Percentiles rank a stretch among this genome's conserved stretches.
Evolutionary conservation across 2,113 vertebrate genomes (phyloP).

Genomic region (Ictidomys tridecemlineatus): DNA sequence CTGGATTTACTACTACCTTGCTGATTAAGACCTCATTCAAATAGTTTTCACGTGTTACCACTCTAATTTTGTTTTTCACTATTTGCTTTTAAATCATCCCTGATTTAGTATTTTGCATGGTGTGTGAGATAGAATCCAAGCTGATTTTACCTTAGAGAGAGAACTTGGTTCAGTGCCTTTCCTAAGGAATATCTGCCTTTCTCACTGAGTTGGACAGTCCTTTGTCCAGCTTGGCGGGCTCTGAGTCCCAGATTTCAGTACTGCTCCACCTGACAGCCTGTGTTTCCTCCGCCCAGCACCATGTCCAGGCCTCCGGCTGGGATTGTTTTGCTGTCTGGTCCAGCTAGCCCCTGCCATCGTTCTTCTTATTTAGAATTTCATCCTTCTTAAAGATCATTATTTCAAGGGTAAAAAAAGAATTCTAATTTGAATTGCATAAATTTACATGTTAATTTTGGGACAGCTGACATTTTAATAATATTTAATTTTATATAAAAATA

Average conservation of each 20-base stretch:
- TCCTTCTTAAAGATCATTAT: neutral
- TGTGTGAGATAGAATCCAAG: neutral
- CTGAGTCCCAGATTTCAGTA: neutral
- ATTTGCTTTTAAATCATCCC: neutral
- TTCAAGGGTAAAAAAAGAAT: neutral
- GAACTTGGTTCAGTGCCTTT: too few species aligned
- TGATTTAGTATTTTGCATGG: neutral
- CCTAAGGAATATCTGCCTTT: neutral
- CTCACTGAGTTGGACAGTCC: neutral
- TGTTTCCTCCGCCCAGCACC: too few species aligned
- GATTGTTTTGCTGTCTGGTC: neutral
- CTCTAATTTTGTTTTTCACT: neutral
- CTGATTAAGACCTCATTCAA: neutral
- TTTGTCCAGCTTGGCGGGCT: neutral
- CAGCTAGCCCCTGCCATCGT: neutral
- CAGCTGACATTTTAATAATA: neutral
- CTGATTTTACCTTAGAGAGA: neutral
- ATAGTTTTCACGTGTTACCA: neutral
- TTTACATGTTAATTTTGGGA: neutral
- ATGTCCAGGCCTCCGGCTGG: neutral
- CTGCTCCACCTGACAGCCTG: neutral
- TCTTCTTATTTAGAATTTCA: neutral
- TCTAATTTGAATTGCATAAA: neutral
- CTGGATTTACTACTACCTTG: neutral
- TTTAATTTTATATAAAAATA: constrained; percentile 7